A percentile compares a stretch with the other conserved stretches of the same genome.
Conservation (phyloP, 2,888 invertebrate species). For the Globia sparganii region DNA sequence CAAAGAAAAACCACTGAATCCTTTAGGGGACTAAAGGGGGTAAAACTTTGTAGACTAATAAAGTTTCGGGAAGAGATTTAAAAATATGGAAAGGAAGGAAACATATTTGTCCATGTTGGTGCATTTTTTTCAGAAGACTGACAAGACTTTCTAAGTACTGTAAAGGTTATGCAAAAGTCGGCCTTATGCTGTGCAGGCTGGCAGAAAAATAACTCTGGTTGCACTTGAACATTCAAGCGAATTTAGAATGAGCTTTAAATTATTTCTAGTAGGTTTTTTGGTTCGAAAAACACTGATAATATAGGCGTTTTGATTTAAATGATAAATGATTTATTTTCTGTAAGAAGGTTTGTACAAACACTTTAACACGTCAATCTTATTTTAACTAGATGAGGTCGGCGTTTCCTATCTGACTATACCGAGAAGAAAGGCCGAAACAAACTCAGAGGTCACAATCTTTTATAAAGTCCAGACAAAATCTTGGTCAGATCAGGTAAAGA, state of each 20-base stretch:
- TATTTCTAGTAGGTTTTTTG: background rate
- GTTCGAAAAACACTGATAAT: background rate
- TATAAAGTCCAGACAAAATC: too few species aligned
- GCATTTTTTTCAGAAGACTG: background rate
- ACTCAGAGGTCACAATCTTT: too few species aligned
- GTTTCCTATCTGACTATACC: too few species aligned
- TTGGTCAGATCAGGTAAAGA: too few species aligned
- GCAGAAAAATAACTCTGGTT: background rate
- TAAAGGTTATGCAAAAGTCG: background rate
- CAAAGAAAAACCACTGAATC: too few species aligned
- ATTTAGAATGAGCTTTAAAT: background rate
- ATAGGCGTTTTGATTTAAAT: background rate
- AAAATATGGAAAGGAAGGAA: constrained; percentile 2
- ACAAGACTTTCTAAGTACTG: background rate
- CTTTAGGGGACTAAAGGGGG: background rate
- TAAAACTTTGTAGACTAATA: constrained; percentile 16
- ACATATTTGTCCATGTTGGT: background rate
- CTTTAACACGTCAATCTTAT: too few species aligned
- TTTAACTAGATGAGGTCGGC: too few species aligned
- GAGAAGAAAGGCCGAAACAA: too few species aligned
- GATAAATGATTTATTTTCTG: too few species aligned
- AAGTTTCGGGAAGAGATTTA: background rate
- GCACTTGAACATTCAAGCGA: background rate
- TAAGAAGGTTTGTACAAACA: too few species aligned
- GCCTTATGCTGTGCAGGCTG: background rate